phyloP scores from a whole-genome alignment of 2,113 vertebrate genomes.

The Odontesthes bonariensis region DNA sequence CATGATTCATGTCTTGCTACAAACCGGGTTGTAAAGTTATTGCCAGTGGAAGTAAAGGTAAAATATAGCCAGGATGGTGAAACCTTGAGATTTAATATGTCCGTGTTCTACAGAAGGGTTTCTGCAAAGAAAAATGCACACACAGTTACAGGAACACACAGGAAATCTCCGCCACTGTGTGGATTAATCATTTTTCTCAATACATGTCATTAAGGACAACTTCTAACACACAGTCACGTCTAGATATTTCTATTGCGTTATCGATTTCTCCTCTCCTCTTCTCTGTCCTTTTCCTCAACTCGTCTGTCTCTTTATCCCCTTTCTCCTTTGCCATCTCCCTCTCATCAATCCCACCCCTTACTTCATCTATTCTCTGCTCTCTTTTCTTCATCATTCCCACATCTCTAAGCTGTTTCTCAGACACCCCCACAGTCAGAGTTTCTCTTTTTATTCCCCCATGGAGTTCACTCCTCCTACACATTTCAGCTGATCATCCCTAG shows the following conservation, averaged over 20 bases:
- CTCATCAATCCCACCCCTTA: constrained; percentile 34
- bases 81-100: constrained; percentile 77
- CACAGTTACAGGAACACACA: constrained; percentile 13
- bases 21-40: constrained; percentile 62
- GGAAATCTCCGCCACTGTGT: constrained; percentile 28
- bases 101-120: constrained; percentile 24
- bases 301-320: constrained; percentile 30
- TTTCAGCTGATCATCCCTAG: background rate
- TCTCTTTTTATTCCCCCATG: background rate
- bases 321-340: constrained; percentile 32
- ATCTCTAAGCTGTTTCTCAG: constrained; percentile 34
- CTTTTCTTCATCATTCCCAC: constrained; percentile 49
- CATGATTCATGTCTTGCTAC: constrained; percentile 56
- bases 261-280: constrained; percentile 60
- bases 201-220: constrained; percentile 69
- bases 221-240: constrained; percentile 72
- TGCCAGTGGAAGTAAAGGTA: constrained; percentile 63
- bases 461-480: background rate
- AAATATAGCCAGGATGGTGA: constrained; percentile 52
- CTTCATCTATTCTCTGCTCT: constrained; percentile 33
- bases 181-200: constrained; percentile 71
- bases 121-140: constrained; percentile 6
- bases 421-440: constrained; percentile 30
- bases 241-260: constrained; percentile 76
- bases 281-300: constrained; percentile 46